phyloP scores from a whole-genome alignment of 2,113 vertebrate genomes.

The Psettodes erumei region DNA sequence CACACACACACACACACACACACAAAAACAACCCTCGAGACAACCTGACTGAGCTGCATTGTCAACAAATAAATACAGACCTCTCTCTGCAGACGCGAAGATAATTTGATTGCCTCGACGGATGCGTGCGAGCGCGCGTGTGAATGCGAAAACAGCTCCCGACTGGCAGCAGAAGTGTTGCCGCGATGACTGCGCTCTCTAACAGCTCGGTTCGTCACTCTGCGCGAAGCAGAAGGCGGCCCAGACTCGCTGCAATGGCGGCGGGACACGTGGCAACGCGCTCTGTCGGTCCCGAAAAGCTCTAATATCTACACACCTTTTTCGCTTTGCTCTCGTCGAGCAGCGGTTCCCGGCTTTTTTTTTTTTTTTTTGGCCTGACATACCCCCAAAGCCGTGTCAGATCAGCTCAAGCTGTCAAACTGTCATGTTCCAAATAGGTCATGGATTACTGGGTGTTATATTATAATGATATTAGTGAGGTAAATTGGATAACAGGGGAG shows the following conservation, averaged over 20 bases:
- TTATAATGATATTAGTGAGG: too few relatives aligned
- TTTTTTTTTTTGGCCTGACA: too few relatives aligned
- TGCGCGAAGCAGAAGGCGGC: conserved; percentile 39
- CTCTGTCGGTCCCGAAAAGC: background rate
- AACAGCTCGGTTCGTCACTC: conserved; percentile 31
- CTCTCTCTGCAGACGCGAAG: conserved; percentile 18
- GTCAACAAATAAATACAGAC: conserved; percentile 22
- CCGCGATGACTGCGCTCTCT: conserved; percentile 41
- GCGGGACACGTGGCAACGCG: conserved; percentile 23
- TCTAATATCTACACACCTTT: background rate
- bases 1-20: too few relatives aligned
- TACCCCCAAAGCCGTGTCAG: background rate
- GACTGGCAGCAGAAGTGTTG: conserved; percentile 28
- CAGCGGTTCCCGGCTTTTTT: background rate
- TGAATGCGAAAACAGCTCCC: conserved; percentile 27
- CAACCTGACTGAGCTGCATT: conserved; percentile 14
- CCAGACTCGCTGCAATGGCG: conserved; percentile 7
- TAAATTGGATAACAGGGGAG: too few relatives aligned
- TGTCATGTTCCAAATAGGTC: too few relatives aligned
- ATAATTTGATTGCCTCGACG: conserved; percentile 8
- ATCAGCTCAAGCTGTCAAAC: too few relatives aligned
- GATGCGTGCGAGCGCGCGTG: conserved; percentile 3
- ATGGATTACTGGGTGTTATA: too few relatives aligned
- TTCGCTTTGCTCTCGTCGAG: background rate
- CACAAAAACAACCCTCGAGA: too few relatives aligned